Base-by-base conservation (phyloP, 2,797 vertebrate genomes). In the Danio tinwini region DNA sequence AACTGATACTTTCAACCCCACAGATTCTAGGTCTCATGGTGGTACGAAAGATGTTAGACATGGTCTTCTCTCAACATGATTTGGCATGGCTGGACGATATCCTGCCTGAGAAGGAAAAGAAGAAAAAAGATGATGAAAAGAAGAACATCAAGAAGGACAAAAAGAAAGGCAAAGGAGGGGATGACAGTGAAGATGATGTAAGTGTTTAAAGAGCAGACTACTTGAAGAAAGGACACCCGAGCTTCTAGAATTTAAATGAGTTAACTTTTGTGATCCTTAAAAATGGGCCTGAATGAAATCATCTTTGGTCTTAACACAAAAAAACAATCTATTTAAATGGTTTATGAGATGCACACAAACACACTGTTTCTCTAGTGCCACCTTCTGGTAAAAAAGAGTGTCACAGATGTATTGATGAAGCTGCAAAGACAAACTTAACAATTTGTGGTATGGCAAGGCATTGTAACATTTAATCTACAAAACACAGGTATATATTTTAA, bases 31-130 rank as follows among this genome's bases (percentile, higher is more conserved):
- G 96, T 37, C 92, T 99, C 81, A 95, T 99, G 92, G 89, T 97
- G 6, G 93, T 99, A 81, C 91, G 97, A 70, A 94, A 95, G 87
- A 92, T 97, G 90, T 88, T 99, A 89, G 98, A 99, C 87, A 92
- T 96, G 83, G 82, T 98, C 86, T 98, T 99, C 88, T 97, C 97
- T 78, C 97, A 97, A 87, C 98, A 98, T 0, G 96, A 99, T 85
- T 90, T 99, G 83, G 97, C 97, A 80, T 99, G 98, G 97, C 77
- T 99, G 14, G 98, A 99, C 47, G 97, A 97, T 87, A 91, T 99
- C 83, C 93, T 99, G 75, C 98, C 98, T 0, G 97, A 95, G 86
- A 98, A 97, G 82, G 96, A 97, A 74, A 97, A 98, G 83, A 97
- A 95, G 86, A 94, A 96, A 85, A 92, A 93, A n/a, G 94, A 96